These are phyloP conservation scores for Peromyscus leucopus DNA, from an alignment of 2,113 vertebrate genomes.

Conservation along the genomic window DNA sequence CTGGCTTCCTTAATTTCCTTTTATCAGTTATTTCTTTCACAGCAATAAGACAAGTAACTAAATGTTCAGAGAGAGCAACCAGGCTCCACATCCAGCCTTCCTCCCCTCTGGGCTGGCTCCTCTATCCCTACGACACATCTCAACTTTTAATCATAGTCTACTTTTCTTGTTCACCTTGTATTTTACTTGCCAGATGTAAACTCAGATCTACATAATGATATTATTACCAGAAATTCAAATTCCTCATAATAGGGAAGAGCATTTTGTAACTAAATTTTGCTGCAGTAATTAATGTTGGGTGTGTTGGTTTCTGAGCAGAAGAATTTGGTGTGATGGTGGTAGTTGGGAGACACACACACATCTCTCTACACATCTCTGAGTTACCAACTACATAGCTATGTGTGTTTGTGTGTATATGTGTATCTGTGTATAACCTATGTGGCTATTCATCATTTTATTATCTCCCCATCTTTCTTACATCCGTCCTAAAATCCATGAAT, in stretches of 20 bases:
- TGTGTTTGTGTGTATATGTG: background rate
- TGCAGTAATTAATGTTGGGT: background rate
- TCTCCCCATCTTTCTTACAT: background rate
- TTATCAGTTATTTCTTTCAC: background rate
- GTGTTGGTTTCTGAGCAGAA: background rate
- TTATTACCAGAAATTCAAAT: background rate
- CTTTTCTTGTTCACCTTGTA: background rate
- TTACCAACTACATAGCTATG: background rate
- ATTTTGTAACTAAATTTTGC: background rate
- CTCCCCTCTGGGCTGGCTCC: background rate
- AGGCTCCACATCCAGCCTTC: background rate
- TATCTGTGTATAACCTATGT: background rate
- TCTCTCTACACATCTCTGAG: background rate
- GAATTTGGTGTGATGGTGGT: background rate
- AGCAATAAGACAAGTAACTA: background rate
- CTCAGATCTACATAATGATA: background rate
- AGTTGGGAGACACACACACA: background rate
- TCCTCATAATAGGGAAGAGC: background rate
- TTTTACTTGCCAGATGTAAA: slow-evolving; percentile 28
- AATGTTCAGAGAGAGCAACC: background rate
- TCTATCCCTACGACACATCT: background rate
- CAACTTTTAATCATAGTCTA: background rate
- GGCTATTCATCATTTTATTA: background rate
- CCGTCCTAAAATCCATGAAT: background rate
- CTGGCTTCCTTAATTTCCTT: background rate